Conservation (phyloP, 2,797 vertebrate genomes). For the Macropus fuliginosus region DNA sequence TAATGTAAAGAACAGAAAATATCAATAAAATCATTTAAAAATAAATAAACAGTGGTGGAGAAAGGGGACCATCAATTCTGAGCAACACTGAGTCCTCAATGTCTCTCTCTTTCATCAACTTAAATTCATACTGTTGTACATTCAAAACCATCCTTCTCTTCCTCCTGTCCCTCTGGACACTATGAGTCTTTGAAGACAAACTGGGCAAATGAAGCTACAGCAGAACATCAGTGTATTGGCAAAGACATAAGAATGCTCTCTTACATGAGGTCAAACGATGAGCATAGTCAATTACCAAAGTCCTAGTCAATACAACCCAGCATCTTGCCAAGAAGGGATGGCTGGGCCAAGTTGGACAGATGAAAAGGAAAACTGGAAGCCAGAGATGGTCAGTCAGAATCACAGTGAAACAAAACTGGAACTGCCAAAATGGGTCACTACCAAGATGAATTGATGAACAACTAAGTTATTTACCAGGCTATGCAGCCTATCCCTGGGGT, state of each 20-base stretch:
- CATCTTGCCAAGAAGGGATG: neutral
- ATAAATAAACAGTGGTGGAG: neutral
- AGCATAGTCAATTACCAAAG: neutral
- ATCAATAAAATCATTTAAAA: neutral
- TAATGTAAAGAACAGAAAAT: neutral
- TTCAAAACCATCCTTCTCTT: neutral
- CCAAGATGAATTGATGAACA: neutral
- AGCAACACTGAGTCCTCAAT: neutral
- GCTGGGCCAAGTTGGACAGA: neutral
- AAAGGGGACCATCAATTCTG: neutral
- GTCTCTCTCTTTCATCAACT: neutral
- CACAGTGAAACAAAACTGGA: neutral
- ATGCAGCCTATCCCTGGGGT: neutral
- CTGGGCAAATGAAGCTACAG: neutral
- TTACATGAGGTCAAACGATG: neutral
- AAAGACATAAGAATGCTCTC: neutral
- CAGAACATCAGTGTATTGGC: neutral
- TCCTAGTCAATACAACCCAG: neutral
- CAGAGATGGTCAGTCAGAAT: neutral
- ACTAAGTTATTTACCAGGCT: neutral
- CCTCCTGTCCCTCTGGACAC: neutral
- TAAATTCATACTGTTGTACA: neutral
- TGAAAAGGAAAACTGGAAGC: neutral
- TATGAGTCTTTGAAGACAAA: neutral
- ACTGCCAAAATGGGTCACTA: neutral